Base-by-base conservation (phyloP, 30 jellyfish, hydroid and myxozoan species). In the Hydractinia symbiolongicarpus region DNA sequence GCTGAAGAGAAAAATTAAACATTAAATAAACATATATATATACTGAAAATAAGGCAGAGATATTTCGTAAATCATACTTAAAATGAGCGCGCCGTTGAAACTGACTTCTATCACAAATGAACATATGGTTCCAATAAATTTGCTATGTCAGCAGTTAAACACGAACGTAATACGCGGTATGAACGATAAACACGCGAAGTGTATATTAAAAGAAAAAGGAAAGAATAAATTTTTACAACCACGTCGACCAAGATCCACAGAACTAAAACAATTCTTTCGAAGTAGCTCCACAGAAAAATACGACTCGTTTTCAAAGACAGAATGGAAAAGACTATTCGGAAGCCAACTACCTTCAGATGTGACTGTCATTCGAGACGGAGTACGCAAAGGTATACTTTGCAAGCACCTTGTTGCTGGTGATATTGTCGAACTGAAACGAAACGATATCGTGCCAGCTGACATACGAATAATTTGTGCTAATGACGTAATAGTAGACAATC, bases 361-460 rank as follows among this genome's bases (percentile, higher is more conserved):
- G 66, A 60, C 84, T 5, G 86, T 78, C 61, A n/a, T 56, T 15
- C 82, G 86, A 49, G 86, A 78, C 66, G 61, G 66, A 6, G 30
- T 17, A 50, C 84, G 83, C 4, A 64, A 57, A 19, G 64, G 40
- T 6, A 57, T 78, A 6, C 61, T 20, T 17, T 40, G 86, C 1
- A 64, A 60, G 5, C 62, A 78, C 30, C 15, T 78, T 4, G 86
- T 78, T 8, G 20, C 30, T 56, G 86, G 86, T 11, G 86, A 78
- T 51, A 57, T 78, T 14, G 54, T 78, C 17, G 86, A 78, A 61
- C 84, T 78, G 11, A 40, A 21, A 61, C 51, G 62, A 54, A 64
- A 64, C 66, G 86, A 78, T 60, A 78, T 20, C 60, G 86, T 64
- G 13, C 86, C 86, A 1, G 86, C 86, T 14, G 86, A 78, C 30